Base-by-base conservation (phyloP, 2,888 invertebrate genomes). In the Oscheius sp. region DNA sequence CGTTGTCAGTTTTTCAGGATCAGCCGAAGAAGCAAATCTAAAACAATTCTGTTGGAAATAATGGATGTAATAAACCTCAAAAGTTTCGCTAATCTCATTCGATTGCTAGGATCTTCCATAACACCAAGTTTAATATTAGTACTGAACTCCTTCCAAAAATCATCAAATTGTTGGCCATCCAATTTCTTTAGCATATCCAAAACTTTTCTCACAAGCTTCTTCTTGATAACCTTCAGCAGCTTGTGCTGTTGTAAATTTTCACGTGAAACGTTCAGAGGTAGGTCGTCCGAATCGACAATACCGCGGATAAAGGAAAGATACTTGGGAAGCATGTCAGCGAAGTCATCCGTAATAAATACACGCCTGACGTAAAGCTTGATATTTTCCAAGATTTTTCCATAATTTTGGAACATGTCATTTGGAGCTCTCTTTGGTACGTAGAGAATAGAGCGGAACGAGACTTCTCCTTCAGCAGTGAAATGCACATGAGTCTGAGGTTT, bases 331-430 rank as follows among this genome's bases (percentile, higher is more conserved):
- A 99, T 95, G 89, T 99, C 98, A 89, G 95, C 95, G 92, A 99
- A 98, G 91, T 99, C 96, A 90, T 99, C 98, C 9, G 98, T 98
- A 90, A 99, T 99, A 91, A 99, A 99, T 18, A 99, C 99, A 76
- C 99, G 92, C 75, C 98, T 92, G 72, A 99, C 99, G 90, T 95
- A 99, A 77, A 99, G 92, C 91, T 87, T 87, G 77, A 87, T 88
- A 76, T 86, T 87, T 73, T 88, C 87, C 45, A 82, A 69, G 23
- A 83, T 61, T 64, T 83, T 81, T 73, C 81, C 81, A n/a, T 81
- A 81, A 73, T 81, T 81, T 73, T 81, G 95, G 92, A 99, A 98
- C 86, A 93, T 93, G 89, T 99, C 98, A 12, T 93, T 91, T 0
- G 97, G 96, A 88, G 96, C 94, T 45, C 92, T 92, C 89, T 93